Percentiles rank a stretch among this genome's conserved stretches.
phyloP scores from a whole-genome alignment of 2,797 vertebrate genomes.

The Allenopithecus nigroviridis region DNA sequence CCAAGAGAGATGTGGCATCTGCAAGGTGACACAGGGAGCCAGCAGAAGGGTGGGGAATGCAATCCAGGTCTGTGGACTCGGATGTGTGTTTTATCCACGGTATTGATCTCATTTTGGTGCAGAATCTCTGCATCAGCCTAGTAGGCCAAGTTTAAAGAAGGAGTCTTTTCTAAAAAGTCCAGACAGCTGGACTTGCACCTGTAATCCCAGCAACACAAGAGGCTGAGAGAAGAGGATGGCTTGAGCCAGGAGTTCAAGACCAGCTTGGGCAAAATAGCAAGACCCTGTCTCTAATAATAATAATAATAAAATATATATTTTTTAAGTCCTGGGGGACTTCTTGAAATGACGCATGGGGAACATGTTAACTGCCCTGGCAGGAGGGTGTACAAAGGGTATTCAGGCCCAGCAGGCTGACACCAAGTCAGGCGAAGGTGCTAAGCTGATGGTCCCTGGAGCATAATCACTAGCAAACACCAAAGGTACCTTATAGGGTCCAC shows the following conservation, averaged over 20 bases:
- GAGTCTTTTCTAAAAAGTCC: neutral
- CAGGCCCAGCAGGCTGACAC: neutral
- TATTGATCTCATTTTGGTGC: neutral
- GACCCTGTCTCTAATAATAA: neutral
- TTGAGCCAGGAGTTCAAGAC: neutral
- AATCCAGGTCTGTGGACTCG: too few relatives aligned
- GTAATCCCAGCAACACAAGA: neutral
- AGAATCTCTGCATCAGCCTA: neutral
- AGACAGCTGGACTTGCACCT: neutral
- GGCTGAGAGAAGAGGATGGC: neutral
- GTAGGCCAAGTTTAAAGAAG: neutral
- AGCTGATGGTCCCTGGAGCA: rapidly evolving
- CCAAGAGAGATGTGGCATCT: too few relatives aligned
- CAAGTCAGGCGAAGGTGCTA: rapidly evolving
- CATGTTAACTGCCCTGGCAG: rapidly evolving
- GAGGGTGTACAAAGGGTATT: too few relatives aligned
- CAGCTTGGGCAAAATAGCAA: neutral
- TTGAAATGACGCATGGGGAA: rapidly evolving
- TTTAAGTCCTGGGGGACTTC: neutral
- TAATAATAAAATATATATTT: neutral
- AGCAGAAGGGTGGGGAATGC: neutral
- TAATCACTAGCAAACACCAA: neutral
- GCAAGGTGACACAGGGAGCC: rapidly evolving
- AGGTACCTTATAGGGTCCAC: conserved; percentile 54
- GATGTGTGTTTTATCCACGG: rapidly evolving